A percentile compares a stretch with the other conserved stretches of the same genome.
Evolutionary conservation across 1,140 invertebrate genomes (phyloP).

Genomic region (Steinernema feltiae): DNA sequence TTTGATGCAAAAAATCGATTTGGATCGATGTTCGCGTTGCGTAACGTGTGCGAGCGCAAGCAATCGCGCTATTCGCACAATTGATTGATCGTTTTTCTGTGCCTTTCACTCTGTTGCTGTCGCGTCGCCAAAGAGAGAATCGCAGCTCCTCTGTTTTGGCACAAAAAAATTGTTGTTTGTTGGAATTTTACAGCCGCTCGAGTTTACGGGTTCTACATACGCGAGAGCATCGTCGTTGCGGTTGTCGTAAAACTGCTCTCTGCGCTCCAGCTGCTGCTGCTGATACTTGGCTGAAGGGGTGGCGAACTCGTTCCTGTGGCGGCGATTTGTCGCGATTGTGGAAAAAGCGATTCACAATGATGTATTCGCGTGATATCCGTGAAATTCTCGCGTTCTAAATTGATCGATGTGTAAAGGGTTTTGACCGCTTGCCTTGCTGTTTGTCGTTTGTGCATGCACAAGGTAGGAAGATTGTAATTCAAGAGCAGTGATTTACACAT

Average conservation of each 20-base stretch:
- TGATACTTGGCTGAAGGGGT: too few relatives aligned
- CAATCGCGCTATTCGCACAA: not conserved
- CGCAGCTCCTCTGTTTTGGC: not conserved
- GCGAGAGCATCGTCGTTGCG: too few relatives aligned
- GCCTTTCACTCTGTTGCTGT: not conserved
- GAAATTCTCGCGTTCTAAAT: not conserved
- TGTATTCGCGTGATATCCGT: not conserved
- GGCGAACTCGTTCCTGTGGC: not conserved
- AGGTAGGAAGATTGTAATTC: too few relatives aligned
- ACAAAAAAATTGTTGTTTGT: not conserved
- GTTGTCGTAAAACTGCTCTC: too few relatives aligned
- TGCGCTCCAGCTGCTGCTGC: too few relatives aligned
- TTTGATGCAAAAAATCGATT: slow-evolving; percentile 5
- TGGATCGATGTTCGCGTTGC: not conserved
- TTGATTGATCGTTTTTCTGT: not conserved
- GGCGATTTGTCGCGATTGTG: not conserved
- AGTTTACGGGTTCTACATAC: too few relatives aligned
- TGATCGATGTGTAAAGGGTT: not conserved
- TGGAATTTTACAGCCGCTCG: not conserved
- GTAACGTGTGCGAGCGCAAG: not conserved
- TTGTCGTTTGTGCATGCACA: not conserved
- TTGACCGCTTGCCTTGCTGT: too few relatives aligned
- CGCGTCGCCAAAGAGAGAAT: not conserved
- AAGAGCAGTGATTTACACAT: too few relatives aligned
- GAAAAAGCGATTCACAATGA: not conserved